Base-by-base conservation (phyloP, 2,797 vertebrate species). In the Acomys russatus region DNA sequence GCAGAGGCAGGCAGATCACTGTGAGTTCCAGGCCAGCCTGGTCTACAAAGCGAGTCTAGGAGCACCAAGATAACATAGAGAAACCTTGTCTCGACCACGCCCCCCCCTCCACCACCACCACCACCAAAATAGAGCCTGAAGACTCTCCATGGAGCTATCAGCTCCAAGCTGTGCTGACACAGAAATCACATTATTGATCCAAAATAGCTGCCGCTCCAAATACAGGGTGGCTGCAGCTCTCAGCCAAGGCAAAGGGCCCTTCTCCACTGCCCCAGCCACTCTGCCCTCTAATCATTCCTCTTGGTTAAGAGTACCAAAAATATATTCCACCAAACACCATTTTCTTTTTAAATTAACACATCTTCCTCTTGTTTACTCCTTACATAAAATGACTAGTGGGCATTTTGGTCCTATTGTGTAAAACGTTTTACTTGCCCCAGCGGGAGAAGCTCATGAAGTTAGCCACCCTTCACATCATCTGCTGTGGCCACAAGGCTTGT, bases 381-480 rank as follows among this genome's bases (percentile, higher is more conserved):
- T 92, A 20, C 33, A 79, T 64, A 78, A 95, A 88, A 68, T 93
- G 77, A 90, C 66, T 94, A 84, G 83, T 96, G 89, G 90, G 89
- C 87, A 76, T 95, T 95, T 93, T 92, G 28, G 86, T 90, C 89
- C 97, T 79, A 71, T 66, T 71, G 92, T 94, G 35, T 91, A 51
- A 91, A 87, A 89, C 54, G 6, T 63, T 84, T 71, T 80, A 88
- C 90, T 97, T 92, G 28, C 61, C 83, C 73, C 80, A 92, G 68
- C 73, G 96, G 93, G 80, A 90, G 94, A 83, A 94, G 33, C 95
- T 95, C 70, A 88, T 84, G 71, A 51, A 96, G 44, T 77, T 88
- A 88, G 90, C 76, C 56, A 70, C 83, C 92, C 68, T 59, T 91
- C 68, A 92, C 85, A 88, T 94, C 95, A 66, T 94, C 93, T 88